phyloP scores from a whole-genome alignment of 2,113 vertebrate genomes.

The Larimichthys crocea region DNA sequence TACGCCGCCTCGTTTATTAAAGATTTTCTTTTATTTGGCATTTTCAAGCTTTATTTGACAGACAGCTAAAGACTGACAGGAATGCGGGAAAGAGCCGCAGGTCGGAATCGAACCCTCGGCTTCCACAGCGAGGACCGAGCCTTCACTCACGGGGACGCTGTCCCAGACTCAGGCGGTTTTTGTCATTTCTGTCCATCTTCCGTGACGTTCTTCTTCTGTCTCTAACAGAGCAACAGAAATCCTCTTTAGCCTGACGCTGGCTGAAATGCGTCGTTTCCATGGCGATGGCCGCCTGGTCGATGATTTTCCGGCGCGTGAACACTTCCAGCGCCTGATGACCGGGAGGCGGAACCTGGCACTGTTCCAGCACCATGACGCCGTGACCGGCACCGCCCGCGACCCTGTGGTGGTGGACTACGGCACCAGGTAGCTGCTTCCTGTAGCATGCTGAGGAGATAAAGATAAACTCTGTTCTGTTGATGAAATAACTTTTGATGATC shows the following conservation, averaged over 20 bases:
- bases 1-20: slow-evolving; percentile 45
- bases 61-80: no score
- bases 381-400: slow-evolving; percentile 92
- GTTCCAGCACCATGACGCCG: slow-evolving; percentile 95
- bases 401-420: slow-evolving; percentile 95
- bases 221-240: slow-evolving; percentile 90
- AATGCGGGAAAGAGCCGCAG: no score
- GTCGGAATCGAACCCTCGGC: no score
- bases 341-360: slow-evolving; percentile 90
- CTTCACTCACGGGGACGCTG: no score
- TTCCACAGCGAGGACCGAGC: no score
- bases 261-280: slow-evolving; percentile 79
- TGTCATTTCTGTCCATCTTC: no score
- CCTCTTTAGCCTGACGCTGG: slow-evolving; percentile 89
- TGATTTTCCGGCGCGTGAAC: slow-evolving; percentile 84
- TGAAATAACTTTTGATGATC: not conserved
- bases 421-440: slow-evolving; percentile 85
- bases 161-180: no score
- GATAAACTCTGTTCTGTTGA: not conserved
- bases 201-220: not conserved
- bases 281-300: not conserved
- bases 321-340: slow-evolving; percentile 85
- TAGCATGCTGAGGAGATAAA: not conserved
- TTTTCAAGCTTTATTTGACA: no score
- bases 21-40: no score